Conservation (phyloP, 2,888 invertebrate genomes). For the Kuschelorhynchus macadamiae region DNA sequence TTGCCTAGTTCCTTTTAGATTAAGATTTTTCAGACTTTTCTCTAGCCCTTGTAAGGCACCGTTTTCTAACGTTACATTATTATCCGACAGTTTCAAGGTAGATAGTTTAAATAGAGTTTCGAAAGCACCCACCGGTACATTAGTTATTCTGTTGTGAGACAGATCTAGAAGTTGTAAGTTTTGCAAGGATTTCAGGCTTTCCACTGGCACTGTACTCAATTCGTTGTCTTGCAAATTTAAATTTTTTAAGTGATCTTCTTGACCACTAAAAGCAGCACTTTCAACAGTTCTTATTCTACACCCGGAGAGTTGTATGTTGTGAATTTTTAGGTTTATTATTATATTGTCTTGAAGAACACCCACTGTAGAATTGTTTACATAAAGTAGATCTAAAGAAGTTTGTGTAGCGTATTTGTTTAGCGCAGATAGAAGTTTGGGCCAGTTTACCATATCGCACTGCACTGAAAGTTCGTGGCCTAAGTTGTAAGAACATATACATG, state of each 20-base stretch:
- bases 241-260: slow-evolving; percentile 85
- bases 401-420: slow-evolving; percentile 79
- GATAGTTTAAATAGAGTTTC: slow-evolving; percentile 79
- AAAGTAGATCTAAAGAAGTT: slow-evolving; percentile 84
- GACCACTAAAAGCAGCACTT: slow-evolving; percentile 84
- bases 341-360: slow-evolving; percentile 77
- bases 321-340: slow-evolving; percentile 79
- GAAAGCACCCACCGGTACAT: slow-evolving; percentile 84
- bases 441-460: slow-evolving; percentile 92
- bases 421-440: slow-evolving; percentile 80
- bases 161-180: slow-evolving; percentile 86
- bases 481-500: slow-evolving; percentile 91
- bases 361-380: slow-evolving; percentile 90
- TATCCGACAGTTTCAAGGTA: slow-evolving; percentile 89
- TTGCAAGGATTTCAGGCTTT: slow-evolving; percentile 77
- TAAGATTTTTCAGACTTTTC: slow-evolving; percentile 86
- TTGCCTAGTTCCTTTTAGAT: slow-evolving; percentile 89
- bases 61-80: slow-evolving; percentile 82
- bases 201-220: slow-evolving; percentile 82
- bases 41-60: slow-evolving; percentile 86
- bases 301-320: slow-evolving; percentile 88
- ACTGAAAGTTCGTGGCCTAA: slow-evolving; percentile 88
- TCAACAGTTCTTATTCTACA: slow-evolving; percentile 82
- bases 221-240: slow-evolving; percentile 89
- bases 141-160: slow-evolving; percentile 83